Percentiles rank a stretch among this genome's conserved stretches.
Conservation (phyloP, 2,113 vertebrate species). For the Nothoprocta perdicaria region DNA sequence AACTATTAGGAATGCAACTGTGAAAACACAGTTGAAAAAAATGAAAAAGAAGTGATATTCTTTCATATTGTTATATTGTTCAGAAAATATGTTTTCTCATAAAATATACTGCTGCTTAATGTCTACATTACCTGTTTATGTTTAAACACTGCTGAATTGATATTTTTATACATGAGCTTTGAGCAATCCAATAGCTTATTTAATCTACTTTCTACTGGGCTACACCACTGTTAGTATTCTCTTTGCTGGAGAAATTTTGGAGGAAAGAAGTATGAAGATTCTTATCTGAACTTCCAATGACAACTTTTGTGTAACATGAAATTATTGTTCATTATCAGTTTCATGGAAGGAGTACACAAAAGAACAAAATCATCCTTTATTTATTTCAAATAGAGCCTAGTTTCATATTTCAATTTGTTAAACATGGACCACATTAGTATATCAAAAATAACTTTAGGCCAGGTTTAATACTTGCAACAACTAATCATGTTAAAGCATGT, state of each 20-base stretch:
- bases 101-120: background rate
- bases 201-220: background rate
- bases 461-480: background rate
- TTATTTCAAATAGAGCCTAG: background rate
- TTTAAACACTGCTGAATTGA: background rate
- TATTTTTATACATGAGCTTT: background rate
- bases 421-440: background rate
- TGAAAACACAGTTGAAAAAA: background rate
- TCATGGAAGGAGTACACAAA: constrained; percentile 27
- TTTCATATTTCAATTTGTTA: background rate
- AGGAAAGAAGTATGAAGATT: background rate
- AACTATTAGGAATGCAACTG: background rate
- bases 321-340: constrained; percentile 32
- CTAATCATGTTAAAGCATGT: background rate
- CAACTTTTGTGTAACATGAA: background rate
- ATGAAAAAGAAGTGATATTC: background rate
- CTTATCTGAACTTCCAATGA: background rate
- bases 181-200: background rate
- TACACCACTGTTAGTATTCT: background rate
- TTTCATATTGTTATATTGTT: background rate
- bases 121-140: background rate
- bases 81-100: background rate
- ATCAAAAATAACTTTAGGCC: background rate
- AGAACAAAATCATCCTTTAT: background rate
- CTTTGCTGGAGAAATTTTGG: background rate